phyloP scores from a whole-genome alignment of 2,113 vertebrate genomes.

The Taurulus bubalis region DNA sequence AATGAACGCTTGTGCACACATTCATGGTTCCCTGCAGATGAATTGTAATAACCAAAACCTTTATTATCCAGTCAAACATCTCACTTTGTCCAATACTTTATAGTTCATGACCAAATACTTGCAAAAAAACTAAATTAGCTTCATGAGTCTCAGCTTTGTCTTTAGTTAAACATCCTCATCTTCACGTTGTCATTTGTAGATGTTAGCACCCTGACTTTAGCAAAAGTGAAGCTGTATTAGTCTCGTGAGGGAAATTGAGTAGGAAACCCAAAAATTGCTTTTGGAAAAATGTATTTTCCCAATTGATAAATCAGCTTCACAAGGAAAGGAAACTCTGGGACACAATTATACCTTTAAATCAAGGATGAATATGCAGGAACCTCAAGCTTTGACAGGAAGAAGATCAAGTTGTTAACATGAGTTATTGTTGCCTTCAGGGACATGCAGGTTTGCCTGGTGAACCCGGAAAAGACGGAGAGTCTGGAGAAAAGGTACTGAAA shows the following conservation, averaged over 20 bases:
- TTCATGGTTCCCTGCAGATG: no score
- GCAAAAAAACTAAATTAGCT: background rate
- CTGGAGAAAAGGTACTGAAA: slow-evolving; percentile 80
- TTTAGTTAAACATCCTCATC: background rate
- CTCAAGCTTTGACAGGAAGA: background rate
- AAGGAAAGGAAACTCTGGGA: background rate
- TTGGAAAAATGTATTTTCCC: background rate
- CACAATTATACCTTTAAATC: background rate
- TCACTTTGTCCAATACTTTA: background rate
- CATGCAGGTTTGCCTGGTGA: slow-evolving; percentile 80
- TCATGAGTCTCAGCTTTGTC: background rate
- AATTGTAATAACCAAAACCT: background rate
- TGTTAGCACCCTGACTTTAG: background rate
- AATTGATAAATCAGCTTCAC: background rate
- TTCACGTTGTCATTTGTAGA: background rate
- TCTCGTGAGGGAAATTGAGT: background rate
- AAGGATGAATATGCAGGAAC: background rate
- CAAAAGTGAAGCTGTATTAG: background rate
- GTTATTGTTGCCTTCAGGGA: slow-evolving; percentile 72
- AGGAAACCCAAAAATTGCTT: background rate
- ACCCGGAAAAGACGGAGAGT: slow-evolving; percentile 73
- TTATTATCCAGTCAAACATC: background rate
- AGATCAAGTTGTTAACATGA: background rate
- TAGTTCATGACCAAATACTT: background rate
- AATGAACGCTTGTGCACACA: background rate